Percentiles rank a stretch among this genome's conserved stretches.
Conservation (phyloP, 2,888 invertebrate genomes). For the Scaptomyza tumidula region DNA sequence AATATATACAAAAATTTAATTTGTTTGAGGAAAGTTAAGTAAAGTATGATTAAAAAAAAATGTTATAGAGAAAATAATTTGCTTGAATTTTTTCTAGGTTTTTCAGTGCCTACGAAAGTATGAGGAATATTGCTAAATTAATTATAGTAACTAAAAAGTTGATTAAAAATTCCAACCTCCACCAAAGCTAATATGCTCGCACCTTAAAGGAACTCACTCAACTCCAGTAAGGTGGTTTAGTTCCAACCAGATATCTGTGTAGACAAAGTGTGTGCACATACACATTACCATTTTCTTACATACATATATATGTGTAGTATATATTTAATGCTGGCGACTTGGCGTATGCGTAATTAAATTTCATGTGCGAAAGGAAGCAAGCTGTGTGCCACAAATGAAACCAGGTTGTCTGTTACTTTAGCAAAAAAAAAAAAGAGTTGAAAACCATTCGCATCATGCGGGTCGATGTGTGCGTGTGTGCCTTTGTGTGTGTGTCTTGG, state of each 20-base stretch:
- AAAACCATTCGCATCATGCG: conserved; percentile 5
- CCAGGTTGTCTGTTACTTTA: conserved; percentile 45
- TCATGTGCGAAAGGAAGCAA: conserved; percentile 20
- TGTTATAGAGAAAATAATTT: not conserved
- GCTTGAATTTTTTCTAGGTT: no score
- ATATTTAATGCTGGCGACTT: conserved; percentile 33
- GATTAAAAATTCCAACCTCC: no score
- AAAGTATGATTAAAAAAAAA: not conserved
- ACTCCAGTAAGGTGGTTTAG: not conserved
- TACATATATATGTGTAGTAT: not conserved
- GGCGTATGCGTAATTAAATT: conserved; percentile 78
- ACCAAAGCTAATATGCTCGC: no score
- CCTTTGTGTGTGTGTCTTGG: conserved; percentile 2
- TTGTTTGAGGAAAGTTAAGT: not conserved
- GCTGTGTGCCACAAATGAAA: conserved; percentile 48
- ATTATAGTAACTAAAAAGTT: no score
- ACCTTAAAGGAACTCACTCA: not conserved
- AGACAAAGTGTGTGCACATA: conserved; percentile 5
- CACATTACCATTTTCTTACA: not conserved
- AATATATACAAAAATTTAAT: not conserved
- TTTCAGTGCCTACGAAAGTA: no score
- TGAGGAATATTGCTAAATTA: no score
- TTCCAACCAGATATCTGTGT: conserved; percentile 6
- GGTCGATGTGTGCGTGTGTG: conserved; percentile 8
- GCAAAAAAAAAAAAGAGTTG: not conserved